These are phyloP conservation scores for Limnothrissa miodon DNA, from an alignment of 2,113 vertebrate species.

Conservation along the genomic window DNA sequence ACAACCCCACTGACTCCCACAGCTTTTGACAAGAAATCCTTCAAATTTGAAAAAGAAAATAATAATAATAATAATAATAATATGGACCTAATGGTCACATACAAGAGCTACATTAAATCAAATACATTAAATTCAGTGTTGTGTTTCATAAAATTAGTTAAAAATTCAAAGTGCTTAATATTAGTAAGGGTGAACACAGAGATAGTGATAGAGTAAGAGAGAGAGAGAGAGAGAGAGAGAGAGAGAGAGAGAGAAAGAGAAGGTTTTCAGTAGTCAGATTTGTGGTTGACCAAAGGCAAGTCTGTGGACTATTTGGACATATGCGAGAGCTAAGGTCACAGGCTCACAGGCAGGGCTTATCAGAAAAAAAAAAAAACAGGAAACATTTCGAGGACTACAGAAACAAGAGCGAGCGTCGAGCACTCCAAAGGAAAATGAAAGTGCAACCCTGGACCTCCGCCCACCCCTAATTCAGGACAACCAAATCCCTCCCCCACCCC, in stretches of 20 bases:
- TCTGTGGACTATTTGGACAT: slow-evolving; percentile 1
- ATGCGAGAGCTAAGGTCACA: not conserved
- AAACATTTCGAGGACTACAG: not conserved
- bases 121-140: slow-evolving; percentile 56
- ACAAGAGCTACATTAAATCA: slow-evolving; percentile 41
- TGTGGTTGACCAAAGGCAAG: not conserved
- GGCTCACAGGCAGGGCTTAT: not conserved
- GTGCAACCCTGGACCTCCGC: slow-evolving; percentile 4
- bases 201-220: slow-evolving; percentile 15
- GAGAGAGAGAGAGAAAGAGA: slow-evolving; percentile 6
- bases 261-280: slow-evolving; percentile 14
- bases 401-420: not conserved
- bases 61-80: not conserved
- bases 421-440: not conserved
- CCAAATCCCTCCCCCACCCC: not conserved
- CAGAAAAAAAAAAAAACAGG: not conserved
- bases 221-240: not conserved
- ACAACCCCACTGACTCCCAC: not conserved
- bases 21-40: slow-evolving; percentile 6
- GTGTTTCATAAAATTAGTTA: slow-evolving; percentile 64
- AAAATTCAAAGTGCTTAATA: slow-evolving; percentile 75
- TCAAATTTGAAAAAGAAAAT: not conserved
- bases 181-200: slow-evolving; percentile 41
- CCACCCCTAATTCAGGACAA: not conserved
- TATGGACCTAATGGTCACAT: not conserved